phyloP scores from a whole-genome alignment of 2,113 vertebrate genomes.

The Orycteropus afer region DNA sequence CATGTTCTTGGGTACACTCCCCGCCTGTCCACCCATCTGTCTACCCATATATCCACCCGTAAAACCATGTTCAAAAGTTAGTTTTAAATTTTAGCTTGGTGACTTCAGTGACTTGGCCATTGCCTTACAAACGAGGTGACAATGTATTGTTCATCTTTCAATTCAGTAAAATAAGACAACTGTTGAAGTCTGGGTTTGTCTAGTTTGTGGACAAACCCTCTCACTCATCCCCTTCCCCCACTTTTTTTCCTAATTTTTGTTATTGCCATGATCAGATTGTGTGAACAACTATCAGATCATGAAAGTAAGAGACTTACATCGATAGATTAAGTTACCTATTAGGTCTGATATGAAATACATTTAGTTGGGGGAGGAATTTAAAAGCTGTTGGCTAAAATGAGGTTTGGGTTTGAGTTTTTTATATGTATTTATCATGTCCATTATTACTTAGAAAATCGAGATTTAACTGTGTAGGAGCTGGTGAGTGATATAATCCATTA shows the following conservation, averaged over 20 bases:
- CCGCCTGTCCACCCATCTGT: no score
- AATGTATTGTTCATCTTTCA: not conserved
- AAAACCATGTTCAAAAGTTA: slow-evolving; percentile 29
- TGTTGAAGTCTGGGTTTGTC: not conserved
- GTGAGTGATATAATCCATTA: not conserved
- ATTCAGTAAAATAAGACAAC: slow-evolving; percentile 12
- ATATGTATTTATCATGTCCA: not conserved
- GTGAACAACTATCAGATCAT: not conserved
- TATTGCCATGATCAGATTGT: not conserved
- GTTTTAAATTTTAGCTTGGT: slow-evolving; percentile 17
- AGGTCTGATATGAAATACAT: not conserved
- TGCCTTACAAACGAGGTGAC: slow-evolving; percentile 46
- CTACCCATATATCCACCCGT: no score
- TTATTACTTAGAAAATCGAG: slow-evolving; percentile 47
- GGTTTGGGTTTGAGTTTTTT: slow-evolving; percentile 47
- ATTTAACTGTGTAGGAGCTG: not conserved
- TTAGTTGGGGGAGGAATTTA: slow-evolving; percentile 33
- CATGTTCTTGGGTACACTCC: no score
- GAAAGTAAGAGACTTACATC: slow-evolving; percentile 29
- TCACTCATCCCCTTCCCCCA: not conserved
- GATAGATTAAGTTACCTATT: not conserved
- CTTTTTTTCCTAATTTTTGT: not conserved
- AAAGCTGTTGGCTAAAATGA: slow-evolving; percentile 51
- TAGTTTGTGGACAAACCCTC: not conserved
- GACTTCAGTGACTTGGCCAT: slow-evolving; percentile 32